Evolutionary conservation across 2,888 invertebrate genomes (phyloP).

Genomic region (Rhagonycha fulva): DNA sequence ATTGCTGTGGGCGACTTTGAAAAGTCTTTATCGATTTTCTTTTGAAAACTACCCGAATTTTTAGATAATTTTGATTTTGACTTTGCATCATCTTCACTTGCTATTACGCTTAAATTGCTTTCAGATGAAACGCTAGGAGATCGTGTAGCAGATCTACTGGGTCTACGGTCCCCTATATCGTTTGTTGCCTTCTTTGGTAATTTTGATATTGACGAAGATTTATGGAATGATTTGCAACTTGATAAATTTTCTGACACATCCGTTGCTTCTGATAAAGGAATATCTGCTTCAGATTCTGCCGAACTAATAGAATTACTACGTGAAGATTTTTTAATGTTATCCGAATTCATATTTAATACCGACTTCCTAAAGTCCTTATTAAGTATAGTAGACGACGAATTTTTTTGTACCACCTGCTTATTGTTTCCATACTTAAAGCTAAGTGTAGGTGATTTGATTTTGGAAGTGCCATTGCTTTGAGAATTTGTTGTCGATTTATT

Average conservation of each 20-base stretch:
- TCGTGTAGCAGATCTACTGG: slow-evolving; percentile 39
- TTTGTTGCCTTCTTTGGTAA: slow-evolving; percentile 43
- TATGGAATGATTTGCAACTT: slow-evolving; percentile 47
- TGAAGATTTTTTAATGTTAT: slow-evolving; percentile 49
- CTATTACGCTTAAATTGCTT: slow-evolving; percentile 42
- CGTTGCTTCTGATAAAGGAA: slow-evolving; percentile 57
- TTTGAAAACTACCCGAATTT: slow-evolving; percentile 28
- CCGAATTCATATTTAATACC: slow-evolving; percentile 67
- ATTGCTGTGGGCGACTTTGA: slow-evolving; percentile 58
- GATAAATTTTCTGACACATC: slow-evolving; percentile 50
- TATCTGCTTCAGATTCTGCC: slow-evolving; percentile 53
- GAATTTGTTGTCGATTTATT: neutral
- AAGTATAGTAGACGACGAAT: slow-evolving; percentile 58
- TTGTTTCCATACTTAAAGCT: slow-evolving; percentile 43
- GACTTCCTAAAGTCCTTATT: slow-evolving; percentile 79
- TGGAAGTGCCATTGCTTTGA: neutral
- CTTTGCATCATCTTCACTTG: slow-evolving; percentile 48
- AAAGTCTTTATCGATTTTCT: slow-evolving; percentile 41
- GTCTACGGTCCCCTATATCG: slow-evolving; percentile 29
- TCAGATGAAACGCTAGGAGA: slow-evolving; percentile 56
- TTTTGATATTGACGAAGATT: slow-evolving; percentile 40
- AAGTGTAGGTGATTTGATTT: slow-evolving; percentile 31
- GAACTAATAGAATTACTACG: slow-evolving; percentile 58
- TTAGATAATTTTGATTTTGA: slow-evolving; percentile 38
- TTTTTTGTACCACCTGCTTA: slow-evolving; percentile 54